phyloP scores from a whole-genome alignment of 2,113 vertebrate species.

The Thermophis baileyi region DNA sequence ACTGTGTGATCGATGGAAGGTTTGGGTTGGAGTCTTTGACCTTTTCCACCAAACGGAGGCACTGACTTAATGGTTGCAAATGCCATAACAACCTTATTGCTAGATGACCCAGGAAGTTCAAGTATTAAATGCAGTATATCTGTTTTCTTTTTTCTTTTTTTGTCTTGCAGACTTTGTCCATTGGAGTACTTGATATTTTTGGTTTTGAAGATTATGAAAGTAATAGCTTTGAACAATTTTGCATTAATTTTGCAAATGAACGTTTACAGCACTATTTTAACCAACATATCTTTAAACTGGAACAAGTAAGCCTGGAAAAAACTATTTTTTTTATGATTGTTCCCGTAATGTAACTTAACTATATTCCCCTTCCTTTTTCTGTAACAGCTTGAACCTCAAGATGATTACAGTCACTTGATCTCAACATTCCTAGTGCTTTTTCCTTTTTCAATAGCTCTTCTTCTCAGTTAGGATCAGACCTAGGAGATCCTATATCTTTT shows the following conservation, averaged over 20 bases:
- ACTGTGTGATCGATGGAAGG: not conserved
- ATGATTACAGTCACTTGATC: not conserved
- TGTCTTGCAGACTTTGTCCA: slow-evolving; percentile 86
- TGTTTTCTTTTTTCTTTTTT: not conserved
- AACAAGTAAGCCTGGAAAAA: slow-evolving; percentile 78
- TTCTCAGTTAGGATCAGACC: not conserved
- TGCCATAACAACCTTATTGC: not conserved
- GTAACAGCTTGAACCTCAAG: not conserved
- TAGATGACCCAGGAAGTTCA: not conserved
- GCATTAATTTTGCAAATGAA: slow-evolving; percentile 99
- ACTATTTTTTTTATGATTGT: not conserved
- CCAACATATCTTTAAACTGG: slow-evolving; percentile 97
- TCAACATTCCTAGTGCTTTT: not conserved
- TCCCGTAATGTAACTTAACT: not conserved
- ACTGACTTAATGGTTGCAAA: not conserved
- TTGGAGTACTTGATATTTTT: slow-evolving; percentile 97
- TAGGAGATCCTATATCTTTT: not conserved
- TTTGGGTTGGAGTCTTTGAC: not conserved
- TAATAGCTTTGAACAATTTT: slow-evolving; percentile 99
- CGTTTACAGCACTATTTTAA: slow-evolving; percentile 99
- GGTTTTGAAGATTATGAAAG: slow-evolving; percentile 98
- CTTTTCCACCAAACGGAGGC: not conserved
- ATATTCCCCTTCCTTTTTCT: not conserved
- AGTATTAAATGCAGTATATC: not conserved
- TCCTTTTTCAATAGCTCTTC: not conserved